Evolutionary conservation across 2,888 invertebrate genomes (phyloP), one percentile per base, ranked within the genome.

Genomic region (Micropterix aruncella): DNA sequence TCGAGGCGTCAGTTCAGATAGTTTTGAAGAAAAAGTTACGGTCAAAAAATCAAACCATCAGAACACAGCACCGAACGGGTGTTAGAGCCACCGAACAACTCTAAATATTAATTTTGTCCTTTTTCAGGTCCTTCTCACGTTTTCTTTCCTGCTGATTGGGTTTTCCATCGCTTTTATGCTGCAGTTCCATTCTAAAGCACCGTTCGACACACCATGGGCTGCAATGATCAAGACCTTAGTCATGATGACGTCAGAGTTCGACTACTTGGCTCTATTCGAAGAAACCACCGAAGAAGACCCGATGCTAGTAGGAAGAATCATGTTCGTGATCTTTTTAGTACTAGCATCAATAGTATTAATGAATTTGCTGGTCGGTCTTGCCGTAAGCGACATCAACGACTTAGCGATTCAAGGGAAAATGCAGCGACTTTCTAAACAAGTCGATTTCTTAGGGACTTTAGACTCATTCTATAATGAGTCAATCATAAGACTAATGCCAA

Each of bases 161-260:
- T 76, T 76, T 52, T 64, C 73, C 0, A 56, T 75, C 17, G 67
- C 70, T 49, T 75, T 77, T 51, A 70, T 72, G 66, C 69, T 77
- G 38, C 69, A 75, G 51, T 76, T 75, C 53, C 63, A 61, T 16
- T 65, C 69, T 0, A 59, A 65, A 48, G 57, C 63, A 16, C 70
- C 74, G 0, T 77, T 76, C 49, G 64, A 66, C 16, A 63, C 65
- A 9, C 72, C 74, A 0, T 70, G 71, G 63, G 62, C 68, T 15
- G 66, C 75, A 0, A 54, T 76, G 1, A 66, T 74, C 15, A 75
- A 75, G 51, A 74, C 75, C 1, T 62, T 75, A 38, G 73, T 75
- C 5, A 76, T 77, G 75, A 74, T 75, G 74, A 74, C 74, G 3
- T 73, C 74, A 44, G 76, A 77, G 52, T 75, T 75, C 41, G 75